phyloP scores from a whole-genome alignment of 2,797 vertebrate species.

The Acrocephalus scirpaceus region DNA sequence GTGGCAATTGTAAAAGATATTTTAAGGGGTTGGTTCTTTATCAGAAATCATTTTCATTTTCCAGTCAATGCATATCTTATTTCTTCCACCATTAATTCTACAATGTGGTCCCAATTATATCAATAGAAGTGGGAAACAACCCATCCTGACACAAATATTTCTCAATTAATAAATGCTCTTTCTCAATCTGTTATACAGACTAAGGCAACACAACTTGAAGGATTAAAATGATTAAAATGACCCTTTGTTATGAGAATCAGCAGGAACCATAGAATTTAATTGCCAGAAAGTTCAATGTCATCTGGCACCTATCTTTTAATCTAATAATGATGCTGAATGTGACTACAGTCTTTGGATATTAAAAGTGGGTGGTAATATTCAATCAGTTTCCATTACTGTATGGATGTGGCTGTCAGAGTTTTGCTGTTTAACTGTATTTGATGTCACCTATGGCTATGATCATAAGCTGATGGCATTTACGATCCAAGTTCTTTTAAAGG shows the following conservation, averaged over 20 bases:
- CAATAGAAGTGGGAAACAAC: slow-evolving; percentile 74
- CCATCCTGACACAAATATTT: slow-evolving; percentile 71
- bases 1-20: slow-evolving; percentile 52
- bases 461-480: background rate
- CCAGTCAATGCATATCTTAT: slow-evolving; percentile 80
- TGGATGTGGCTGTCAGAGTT: slow-evolving; percentile 6
- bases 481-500: background rate
- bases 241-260: slow-evolving; percentile 72
- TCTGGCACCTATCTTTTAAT: slow-evolving; percentile 56
- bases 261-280: slow-evolving; percentile 71
- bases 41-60: slow-evolving; percentile 80
- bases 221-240: slow-evolving; percentile 83
- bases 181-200: slow-evolving; percentile 80
- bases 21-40: slow-evolving; percentile 68
- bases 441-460: background rate
- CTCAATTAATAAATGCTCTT: slow-evolving; percentile 79
- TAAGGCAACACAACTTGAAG: slow-evolving; percentile 73
- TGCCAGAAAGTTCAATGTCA: slow-evolving; percentile 74
- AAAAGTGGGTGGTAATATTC: slow-evolving; percentile 33
- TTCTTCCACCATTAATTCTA: slow-evolving; percentile 83
- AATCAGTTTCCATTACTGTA: slow-evolving; percentile 30
- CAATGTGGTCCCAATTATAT: slow-evolving; percentile 76
- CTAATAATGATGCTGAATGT: slow-evolving; percentile 41
- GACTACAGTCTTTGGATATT: slow-evolving; percentile 45
- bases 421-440: slow-evolving; percentile 23